Evolutionary conservation across 1,140 invertebrate species (phyloP).

Genomic region (Procambarus clarkii): DNA sequence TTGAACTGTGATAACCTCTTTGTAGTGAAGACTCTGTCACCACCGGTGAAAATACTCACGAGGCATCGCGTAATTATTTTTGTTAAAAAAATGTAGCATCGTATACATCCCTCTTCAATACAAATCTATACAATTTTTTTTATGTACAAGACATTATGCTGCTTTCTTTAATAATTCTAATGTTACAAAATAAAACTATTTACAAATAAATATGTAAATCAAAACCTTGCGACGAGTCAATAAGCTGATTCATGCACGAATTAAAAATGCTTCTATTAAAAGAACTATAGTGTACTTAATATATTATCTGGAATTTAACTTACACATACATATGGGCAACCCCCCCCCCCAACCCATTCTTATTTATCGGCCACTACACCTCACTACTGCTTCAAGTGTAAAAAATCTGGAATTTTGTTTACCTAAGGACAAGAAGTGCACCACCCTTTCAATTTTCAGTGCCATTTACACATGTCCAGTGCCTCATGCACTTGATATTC

Average conservation of each 20-base stretch:
- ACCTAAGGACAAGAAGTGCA: too few species aligned
- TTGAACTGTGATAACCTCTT: background rate
- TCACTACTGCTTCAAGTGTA: background rate
- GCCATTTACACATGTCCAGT: too few species aligned
- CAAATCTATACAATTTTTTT: constrained; percentile 12
- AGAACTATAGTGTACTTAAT: background rate
- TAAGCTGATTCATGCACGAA: background rate
- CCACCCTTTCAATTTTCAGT: too few species aligned
- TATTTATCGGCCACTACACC: background rate
- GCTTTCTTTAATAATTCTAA: background rate
- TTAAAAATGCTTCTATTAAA: background rate
- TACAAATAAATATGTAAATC: constrained; percentile 17
- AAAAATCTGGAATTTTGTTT: too few species aligned
- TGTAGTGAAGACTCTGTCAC: background rate
- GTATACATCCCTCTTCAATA: constrained; percentile 25
- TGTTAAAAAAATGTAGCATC: background rate
- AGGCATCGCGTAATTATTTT: background rate
- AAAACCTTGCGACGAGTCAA: background rate
- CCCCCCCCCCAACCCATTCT: background rate
- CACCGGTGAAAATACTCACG: background rate
- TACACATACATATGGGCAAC: background rate
- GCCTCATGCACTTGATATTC: too few species aligned
- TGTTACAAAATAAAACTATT: constrained; percentile 8
- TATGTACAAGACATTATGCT: constrained; percentile 16
- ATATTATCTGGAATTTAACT: background rate